Conservation (phyloP, 2,113 vertebrate species). For the Actenoides hombroni region DNA sequence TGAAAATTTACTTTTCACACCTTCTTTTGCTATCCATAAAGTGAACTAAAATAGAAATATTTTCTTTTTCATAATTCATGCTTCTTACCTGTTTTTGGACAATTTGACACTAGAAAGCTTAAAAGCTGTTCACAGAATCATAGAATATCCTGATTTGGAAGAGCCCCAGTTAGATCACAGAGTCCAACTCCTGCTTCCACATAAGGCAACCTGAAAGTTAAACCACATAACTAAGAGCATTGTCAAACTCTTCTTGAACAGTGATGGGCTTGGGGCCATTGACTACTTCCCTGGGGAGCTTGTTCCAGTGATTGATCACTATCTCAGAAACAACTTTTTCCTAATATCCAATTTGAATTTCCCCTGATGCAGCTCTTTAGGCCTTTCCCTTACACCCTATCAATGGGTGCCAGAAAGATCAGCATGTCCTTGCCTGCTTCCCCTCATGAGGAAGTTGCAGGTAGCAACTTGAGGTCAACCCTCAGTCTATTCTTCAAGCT, state of each 20-base stretch:
- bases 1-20: background rate
- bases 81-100: background rate
- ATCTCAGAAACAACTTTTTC: background rate
- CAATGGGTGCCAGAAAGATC: background rate
- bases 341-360: background rate
- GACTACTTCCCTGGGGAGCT: background rate
- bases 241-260: background rate
- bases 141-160: background rate
- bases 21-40: background rate
- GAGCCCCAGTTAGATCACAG: background rate
- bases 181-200: background rate
- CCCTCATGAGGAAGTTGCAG: too few species aligned
- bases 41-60: background rate
- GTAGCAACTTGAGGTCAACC: background rate
- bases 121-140: background rate
- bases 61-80: background rate
- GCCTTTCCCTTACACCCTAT: background rate
- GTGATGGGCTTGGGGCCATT: background rate
- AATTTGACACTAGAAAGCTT: background rate
- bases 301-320: background rate
- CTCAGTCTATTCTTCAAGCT: background rate
- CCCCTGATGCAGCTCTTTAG: background rate
- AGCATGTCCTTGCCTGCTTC: background rate
- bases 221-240: background rate
- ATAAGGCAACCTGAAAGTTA: background rate